Percentiles rank a stretch among this genome's conserved stretches.
phyloP scores from a whole-genome alignment of 2,888 invertebrate genomes.

The Phania funesta region DNA sequence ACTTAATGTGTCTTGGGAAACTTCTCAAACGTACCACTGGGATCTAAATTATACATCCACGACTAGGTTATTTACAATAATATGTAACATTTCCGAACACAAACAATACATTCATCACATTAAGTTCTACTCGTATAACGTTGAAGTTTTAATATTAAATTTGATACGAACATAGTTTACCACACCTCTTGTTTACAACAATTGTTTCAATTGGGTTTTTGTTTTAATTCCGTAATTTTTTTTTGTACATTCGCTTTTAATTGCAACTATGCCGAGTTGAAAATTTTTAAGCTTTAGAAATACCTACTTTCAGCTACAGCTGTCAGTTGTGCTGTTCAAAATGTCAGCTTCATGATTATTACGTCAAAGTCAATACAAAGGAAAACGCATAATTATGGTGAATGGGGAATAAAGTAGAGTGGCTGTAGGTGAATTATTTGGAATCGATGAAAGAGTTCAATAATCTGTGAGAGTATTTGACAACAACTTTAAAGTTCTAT shows the following conservation, averaged over 20 bases:
- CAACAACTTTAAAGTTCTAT: too few species aligned
- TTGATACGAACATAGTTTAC: constrained; percentile 14
- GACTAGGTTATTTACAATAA: too few species aligned
- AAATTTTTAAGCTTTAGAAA: not conserved
- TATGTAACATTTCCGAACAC: too few species aligned
- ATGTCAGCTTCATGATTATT: constrained; percentile 78
- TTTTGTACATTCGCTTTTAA: not conserved
- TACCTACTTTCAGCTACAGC: constrained; percentile 68
- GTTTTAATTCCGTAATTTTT: not conserved
- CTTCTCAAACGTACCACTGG: too few species aligned
- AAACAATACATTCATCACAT: constrained; percentile 46
- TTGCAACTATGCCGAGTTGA: too few species aligned
- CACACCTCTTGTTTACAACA: constrained; percentile 48
- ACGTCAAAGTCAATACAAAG: constrained; percentile 73
- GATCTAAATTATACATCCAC: too few species aligned
- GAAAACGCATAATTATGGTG: constrained; percentile 26
- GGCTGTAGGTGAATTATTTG: not conserved
- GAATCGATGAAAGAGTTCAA: too few species aligned
- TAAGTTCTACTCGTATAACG: not conserved
- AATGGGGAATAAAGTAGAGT: not conserved
- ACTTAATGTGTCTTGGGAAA: too few species aligned
- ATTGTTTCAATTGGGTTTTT: constrained; percentile 26
- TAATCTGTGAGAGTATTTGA: too few species aligned
- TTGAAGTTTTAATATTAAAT: constrained; percentile 34
- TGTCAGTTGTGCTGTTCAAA: constrained; percentile 77